Conservation (phyloP, 2,797 vertebrate genomes). For the Gallinago stenura region DNA sequence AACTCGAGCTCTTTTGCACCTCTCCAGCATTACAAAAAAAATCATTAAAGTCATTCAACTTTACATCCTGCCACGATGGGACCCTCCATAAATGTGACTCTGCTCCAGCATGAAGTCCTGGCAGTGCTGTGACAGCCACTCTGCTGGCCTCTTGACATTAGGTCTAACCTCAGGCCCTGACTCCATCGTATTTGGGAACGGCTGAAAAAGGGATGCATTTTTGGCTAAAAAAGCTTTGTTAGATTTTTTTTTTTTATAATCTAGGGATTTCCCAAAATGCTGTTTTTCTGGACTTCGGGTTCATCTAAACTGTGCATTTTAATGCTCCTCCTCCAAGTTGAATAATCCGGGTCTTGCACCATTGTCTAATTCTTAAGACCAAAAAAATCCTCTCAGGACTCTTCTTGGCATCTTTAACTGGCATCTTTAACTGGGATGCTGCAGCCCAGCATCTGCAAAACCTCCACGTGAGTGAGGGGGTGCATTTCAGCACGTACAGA, state of each 20-base stretch:
- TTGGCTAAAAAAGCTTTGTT: background rate
- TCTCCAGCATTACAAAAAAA: background rate
- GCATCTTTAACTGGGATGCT: background rate
- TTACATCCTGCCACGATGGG: background rate
- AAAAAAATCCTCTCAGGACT: background rate
- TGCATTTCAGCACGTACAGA: background rate
- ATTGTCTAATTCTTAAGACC: background rate
- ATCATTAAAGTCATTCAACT: background rate
- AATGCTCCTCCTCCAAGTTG: background rate
- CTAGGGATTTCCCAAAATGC: background rate
- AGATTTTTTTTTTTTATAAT: background rate
- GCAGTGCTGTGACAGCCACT: background rate
- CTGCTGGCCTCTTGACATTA: fast-evolving
- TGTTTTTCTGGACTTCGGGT: background rate
- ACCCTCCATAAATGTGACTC: background rate
- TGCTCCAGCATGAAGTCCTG: background rate
- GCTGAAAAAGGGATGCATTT: background rate
- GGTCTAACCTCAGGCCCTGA: background rate
- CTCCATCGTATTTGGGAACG: background rate
- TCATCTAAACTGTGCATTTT: background rate
- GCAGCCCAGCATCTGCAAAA: background rate
- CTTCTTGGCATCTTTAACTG: background rate
- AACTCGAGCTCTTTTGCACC: background rate
- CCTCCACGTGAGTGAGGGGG: background rate
- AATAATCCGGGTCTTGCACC: background rate